Percentiles rank a stretch among this genome's conserved stretches.
Evolutionary conservation across 2,888 invertebrate genomes (phyloP).

Genomic region (Shargacucullia verbasci): DNA sequence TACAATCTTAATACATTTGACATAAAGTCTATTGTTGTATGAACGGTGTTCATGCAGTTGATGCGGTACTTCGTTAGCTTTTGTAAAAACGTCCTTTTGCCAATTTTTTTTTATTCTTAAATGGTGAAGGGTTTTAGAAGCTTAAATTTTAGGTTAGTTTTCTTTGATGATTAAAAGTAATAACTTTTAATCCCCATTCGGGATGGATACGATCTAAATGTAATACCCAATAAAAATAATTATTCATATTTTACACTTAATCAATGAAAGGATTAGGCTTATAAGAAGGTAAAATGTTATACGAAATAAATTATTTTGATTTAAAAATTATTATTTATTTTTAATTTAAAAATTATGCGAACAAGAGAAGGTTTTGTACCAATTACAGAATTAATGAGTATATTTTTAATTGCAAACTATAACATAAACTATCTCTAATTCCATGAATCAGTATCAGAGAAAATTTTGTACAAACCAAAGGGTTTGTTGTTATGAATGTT

Average conservation of each 20-base stretch:
- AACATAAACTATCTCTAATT: conserved; percentile 51
- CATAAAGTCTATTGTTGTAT: conserved; percentile 32
- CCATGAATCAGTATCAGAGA: conserved; percentile 79
- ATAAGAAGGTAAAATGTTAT: no score
- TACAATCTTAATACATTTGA: conserved; percentile 30
- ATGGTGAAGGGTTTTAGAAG: conserved; percentile 29
- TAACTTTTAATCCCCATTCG: no score
- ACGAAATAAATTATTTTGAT: no score
- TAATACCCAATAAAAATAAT: no score
- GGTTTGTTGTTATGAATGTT: conserved; percentile 91
- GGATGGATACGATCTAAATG: no score
- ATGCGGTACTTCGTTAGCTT: conserved; percentile 38
- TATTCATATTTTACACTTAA: no score
- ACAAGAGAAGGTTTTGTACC: neutral
- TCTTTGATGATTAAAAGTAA: conserved; percentile 22
- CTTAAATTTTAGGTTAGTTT: conserved; percentile 25
- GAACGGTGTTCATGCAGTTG: conserved; percentile 28
- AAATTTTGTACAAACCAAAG: conserved; percentile 90
- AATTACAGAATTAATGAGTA: neutral
- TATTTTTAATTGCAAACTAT: conserved; percentile 10
- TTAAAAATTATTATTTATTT: no score
- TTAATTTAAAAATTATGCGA: neutral
- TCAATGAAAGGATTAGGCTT: no score
- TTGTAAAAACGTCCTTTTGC: conserved; percentile 41
- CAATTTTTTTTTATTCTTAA: conserved; percentile 49